A percentile compares a stretch with the other conserved stretches of the same genome.
These are phyloP conservation scores for Hetaerina titia DNA, from an alignment of 2,888 invertebrate genomes.

Conservation along the genomic window DNA sequence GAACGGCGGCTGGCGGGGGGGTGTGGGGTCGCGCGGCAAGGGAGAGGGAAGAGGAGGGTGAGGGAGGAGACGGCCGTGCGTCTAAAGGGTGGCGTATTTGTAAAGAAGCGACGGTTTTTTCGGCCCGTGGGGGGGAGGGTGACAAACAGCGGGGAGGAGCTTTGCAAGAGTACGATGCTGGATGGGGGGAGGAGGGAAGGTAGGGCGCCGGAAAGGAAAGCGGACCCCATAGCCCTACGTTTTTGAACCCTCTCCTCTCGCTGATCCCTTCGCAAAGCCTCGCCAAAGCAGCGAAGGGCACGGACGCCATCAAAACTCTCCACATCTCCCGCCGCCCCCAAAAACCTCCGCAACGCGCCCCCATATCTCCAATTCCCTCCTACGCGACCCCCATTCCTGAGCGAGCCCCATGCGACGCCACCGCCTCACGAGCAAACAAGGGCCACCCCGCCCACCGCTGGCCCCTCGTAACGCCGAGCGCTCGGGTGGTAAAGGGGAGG, in stretches of 20 bases:
- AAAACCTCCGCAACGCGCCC: no score
- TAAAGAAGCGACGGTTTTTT: neutral
- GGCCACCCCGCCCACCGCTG: no score
- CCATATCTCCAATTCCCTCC: no score
- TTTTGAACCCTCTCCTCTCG: neutral
- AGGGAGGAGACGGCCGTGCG: no score
- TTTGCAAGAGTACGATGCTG: neutral
- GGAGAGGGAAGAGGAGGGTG: neutral
- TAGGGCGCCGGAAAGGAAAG: neutral
- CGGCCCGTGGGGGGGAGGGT: neutral
- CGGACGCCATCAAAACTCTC: constrained; percentile 21
- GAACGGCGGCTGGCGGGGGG: neutral
- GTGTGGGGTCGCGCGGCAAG: neutral
- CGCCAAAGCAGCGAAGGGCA: neutral
- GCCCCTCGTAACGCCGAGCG: no score
- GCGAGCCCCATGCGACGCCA: no score
- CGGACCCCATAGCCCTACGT: no score
- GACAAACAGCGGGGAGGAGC: no score
- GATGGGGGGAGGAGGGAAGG: neutral
- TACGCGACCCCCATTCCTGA: no score
- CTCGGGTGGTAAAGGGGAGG: no score
- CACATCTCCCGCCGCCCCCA: neutral
- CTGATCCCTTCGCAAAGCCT: constrained; percentile 52
- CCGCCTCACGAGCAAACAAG: no score
- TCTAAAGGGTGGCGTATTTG: neutral